Evolutionary conservation across 2,888 invertebrate species (phyloP).

Genomic region (Athrips mouffetella): DNA sequence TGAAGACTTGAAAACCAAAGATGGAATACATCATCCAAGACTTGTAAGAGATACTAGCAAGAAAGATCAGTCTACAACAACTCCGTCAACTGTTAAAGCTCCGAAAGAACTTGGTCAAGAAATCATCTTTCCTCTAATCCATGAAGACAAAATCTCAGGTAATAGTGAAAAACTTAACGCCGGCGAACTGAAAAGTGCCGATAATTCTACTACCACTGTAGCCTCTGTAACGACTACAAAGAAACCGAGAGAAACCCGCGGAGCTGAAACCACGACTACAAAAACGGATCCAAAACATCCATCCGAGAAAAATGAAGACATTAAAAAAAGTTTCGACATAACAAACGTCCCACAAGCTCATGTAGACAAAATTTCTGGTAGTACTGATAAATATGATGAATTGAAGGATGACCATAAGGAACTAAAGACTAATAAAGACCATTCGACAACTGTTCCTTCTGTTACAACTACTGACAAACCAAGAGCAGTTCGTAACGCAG

Average conservation of each 20-base stretch:
- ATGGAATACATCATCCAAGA: not conserved
- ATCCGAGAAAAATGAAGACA: too few relatives aligned
- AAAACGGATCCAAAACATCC: too few relatives aligned
- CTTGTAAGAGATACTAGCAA: not conserved
- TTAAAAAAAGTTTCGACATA: too few relatives aligned
- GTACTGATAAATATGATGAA: not conserved
- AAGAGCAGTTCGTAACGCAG: not conserved
- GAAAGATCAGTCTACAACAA: conserved; percentile 1
- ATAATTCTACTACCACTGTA: too few relatives aligned
- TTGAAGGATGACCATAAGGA: not conserved
- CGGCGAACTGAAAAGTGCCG: not conserved
- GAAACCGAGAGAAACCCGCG: too few relatives aligned
- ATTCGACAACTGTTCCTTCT: not conserved
- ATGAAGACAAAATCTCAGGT: not conserved
- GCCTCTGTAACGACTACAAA: too few relatives aligned
- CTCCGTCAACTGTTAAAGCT: not conserved
- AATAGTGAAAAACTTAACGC: conserved; percentile 1
- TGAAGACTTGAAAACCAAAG: not conserved
- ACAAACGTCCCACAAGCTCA: not conserved
- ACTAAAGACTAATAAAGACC: not conserved
- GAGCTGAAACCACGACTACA: too few relatives aligned
- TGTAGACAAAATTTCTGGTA: not conserved
- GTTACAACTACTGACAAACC: not conserved
- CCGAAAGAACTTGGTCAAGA: not conserved
- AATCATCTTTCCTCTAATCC: not conserved